Evolutionary conservation across 2,797 vertebrate species (phyloP).

Genomic region (Gouania willdenowi): DNA sequence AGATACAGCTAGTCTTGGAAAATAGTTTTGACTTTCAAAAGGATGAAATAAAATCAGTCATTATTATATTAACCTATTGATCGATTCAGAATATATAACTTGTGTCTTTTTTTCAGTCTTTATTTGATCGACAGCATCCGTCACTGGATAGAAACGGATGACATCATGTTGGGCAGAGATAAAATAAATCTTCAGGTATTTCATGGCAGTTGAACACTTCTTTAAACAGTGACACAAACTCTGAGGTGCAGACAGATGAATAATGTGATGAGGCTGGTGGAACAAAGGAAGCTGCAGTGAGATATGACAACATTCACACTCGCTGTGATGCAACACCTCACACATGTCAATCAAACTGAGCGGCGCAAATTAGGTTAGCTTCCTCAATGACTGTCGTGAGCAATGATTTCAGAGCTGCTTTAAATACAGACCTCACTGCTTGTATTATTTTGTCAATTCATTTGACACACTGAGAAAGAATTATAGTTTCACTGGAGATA

Average conservation of each 20-base stretch:
- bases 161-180: conserved; percentile 1
- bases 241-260: background rate
- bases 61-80: background rate
- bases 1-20: conserved; percentile 5
- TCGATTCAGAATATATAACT: background rate
- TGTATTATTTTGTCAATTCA: background rate
- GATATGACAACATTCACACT: conserved; percentile 7
- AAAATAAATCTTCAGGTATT: background rate
- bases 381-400: background rate
- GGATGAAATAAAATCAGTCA: conserved; percentile 7
- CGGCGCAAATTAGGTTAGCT: background rate
- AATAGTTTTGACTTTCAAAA: background rate
- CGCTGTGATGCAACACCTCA: conserved; percentile 14
- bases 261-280: conserved; percentile 9
- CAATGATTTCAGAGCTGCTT: background rate
- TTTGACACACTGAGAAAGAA: background rate
- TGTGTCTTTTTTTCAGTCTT: background rate
- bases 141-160: background rate
- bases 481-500: too few species aligned
- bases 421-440: background rate
- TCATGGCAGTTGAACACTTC: conserved; percentile 5
- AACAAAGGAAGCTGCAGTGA: conserved; percentile 9
- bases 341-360: conserved; percentile 22
- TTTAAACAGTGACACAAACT: conserved; percentile 13
- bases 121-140: background rate